phyloP scores from a whole-genome alignment of 2,797 vertebrate genomes.

The Gymnopithys bicolor region DNA sequence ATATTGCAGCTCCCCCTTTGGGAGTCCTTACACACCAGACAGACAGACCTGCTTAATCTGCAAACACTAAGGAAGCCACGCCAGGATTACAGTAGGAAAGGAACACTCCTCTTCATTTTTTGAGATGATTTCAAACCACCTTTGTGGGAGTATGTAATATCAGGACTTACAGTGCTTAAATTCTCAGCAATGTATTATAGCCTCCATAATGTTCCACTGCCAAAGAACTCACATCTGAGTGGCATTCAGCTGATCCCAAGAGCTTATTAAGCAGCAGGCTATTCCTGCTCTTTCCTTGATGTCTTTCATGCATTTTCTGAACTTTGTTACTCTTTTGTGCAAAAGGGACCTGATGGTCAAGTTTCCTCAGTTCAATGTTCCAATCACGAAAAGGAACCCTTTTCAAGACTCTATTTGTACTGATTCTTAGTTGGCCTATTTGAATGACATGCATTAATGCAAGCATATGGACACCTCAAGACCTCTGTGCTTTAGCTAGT shows the following conservation, averaged over 20 bases:
- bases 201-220: background rate
- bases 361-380: background rate
- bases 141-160: accelerated
- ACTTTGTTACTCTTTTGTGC: background rate
- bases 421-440: background rate
- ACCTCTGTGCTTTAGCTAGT: background rate
- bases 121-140: background rate
- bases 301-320: background rate
- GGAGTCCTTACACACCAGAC: background rate
- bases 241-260: background rate
- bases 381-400: background rate
- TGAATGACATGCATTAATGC: background rate
- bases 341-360: background rate
- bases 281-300: background rate
- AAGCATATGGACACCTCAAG: background rate
- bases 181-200: background rate
- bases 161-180: background rate
- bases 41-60: background rate
- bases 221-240: background rate
- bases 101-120: background rate
- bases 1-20: background rate
- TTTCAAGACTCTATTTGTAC: background rate
- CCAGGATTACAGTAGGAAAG: background rate
- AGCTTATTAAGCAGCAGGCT: background rate
- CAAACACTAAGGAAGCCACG: background rate